These are phyloP conservation scores for Sclerurus mexicanus DNA, from an alignment of 2,113 vertebrate species.

Conservation along the genomic window DNA sequence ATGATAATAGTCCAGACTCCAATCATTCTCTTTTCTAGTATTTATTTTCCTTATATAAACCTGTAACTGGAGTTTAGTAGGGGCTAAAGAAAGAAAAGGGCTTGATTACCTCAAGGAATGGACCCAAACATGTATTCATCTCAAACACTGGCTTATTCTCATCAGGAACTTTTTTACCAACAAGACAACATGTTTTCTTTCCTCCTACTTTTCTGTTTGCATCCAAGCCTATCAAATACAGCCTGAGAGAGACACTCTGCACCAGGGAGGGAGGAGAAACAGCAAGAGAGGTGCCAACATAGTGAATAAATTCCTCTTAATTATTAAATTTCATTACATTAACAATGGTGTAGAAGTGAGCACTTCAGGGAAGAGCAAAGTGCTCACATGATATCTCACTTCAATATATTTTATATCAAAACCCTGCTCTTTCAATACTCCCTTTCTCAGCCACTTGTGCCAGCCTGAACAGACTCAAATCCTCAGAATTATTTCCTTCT, in stretches of 20 bases:
- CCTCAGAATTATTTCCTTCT: background rate
- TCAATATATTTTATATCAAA: background rate
- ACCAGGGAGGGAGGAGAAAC: background rate
- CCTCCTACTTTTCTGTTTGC: background rate
- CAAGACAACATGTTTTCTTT: background rate
- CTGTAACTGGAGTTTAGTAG: background rate
- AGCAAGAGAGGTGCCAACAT: background rate
- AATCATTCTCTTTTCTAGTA: background rate
- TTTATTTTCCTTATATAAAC: background rate
- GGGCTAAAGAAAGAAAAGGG: background rate
- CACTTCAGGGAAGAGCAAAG: background rate
- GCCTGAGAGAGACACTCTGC: background rate
- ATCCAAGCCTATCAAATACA: background rate
- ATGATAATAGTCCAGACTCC: background rate
- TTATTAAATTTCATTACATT: background rate
- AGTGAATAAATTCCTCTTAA: background rate
- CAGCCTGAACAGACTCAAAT: background rate
- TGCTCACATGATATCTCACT: background rate
- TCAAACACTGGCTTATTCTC: background rate
- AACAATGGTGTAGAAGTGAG: background rate
- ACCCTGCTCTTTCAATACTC: background rate
- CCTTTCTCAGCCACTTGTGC: background rate
- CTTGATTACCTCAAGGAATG: background rate
- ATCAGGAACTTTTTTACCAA: background rate
- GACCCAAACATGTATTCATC: background rate